Conservation (phyloP, 2,797 vertebrate species). For the Discoglossus pictus region DNA sequence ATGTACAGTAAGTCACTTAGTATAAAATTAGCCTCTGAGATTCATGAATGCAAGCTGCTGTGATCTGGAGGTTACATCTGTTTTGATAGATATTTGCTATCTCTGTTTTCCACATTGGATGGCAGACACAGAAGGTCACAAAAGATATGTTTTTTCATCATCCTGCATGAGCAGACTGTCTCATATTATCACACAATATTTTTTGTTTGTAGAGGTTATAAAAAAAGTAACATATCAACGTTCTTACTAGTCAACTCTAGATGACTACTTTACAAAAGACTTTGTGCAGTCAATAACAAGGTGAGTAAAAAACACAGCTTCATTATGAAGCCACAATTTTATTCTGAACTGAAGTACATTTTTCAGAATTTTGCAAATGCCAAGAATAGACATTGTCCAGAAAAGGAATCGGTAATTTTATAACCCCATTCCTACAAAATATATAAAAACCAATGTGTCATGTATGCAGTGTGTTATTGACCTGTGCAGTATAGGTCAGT, state of each 20-base stretch:
- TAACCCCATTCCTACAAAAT: too few species aligned
- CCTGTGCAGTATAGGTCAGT: too few species aligned
- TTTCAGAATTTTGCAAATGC: too few species aligned
- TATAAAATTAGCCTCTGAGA: conserved; percentile 32
- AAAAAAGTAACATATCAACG: conserved; percentile 6
- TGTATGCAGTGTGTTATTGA: too few species aligned
- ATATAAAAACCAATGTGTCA: too few species aligned
- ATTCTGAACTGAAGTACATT: too few species aligned
- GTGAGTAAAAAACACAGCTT: too few species aligned
- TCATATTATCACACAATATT: conserved; percentile 16
- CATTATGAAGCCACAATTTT: too few species aligned
- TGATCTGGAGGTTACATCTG: conserved; percentile 30
- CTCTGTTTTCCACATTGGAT: conserved; percentile 2
- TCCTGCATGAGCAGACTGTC: conserved; percentile 2
- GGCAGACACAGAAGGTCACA: conserved; percentile 23
- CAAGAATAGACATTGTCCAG: too few species aligned
- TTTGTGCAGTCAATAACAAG: not conserved
- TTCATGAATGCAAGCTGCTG: too few species aligned
- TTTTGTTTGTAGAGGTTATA: conserved; percentile 2
- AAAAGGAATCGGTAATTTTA: too few species aligned
- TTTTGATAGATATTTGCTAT: conserved; percentile 30
- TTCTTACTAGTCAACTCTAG: not conserved
- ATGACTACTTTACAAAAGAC: not conserved
- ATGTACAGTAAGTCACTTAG: conserved; percentile 30
- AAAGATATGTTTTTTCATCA: conserved; percentile 14